Base-by-base conservation (phyloP, 2,888 invertebrate genomes). In the Stegana nigrithorax region DNA sequence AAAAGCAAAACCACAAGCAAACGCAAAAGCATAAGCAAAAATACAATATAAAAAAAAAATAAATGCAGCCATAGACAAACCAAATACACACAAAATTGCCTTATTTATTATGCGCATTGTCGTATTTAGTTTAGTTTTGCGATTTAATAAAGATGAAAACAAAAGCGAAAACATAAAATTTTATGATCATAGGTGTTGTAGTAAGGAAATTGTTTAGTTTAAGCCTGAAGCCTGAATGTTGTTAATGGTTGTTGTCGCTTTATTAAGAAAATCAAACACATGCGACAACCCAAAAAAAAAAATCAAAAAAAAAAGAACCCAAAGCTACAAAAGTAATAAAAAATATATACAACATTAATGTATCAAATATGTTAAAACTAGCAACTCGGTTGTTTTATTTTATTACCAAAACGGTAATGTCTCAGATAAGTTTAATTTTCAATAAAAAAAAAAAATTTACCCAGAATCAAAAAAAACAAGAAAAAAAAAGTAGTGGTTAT, bases 91-190 rank as follows among this genome's bases (percentile, higher is more conserved):
- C 25, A 27, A 60, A 51, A 53, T 63, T 77, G 75, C 75, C 75
- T 76, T 76, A 76, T 76, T 76, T 77, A 79, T 73, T 73, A 77
- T 77, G 80, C 75, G 39, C 39, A 14, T 14, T n/a, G 10, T 29
- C 12, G 39, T 39, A 14, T n/a, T 7, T 29, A 39, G 39, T 39
- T 39, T 14, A 17, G 10, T 14, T 5, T 17, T 14, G 39, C 32
- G 2, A 4, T 39, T 6, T 39, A 14, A 39, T 39, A 39, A n/a
- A 39, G 39, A 39, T n/a, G n/a, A 39, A 39, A 14, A 39, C 29
- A 29, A 10, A 29, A 2, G 17, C 14, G 14, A 39, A 39, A 5
- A 39, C 6, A 39, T 39, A 39, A 14, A 39, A 39, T 39, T 14
- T 39, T 39, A 14, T 36, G 14, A 4, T 36, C 14, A 36, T 3